These are phyloP conservation scores for Tineola bisselliella DNA, from an alignment of 2,888 invertebrate species.

Conservation along the genomic window DNA sequence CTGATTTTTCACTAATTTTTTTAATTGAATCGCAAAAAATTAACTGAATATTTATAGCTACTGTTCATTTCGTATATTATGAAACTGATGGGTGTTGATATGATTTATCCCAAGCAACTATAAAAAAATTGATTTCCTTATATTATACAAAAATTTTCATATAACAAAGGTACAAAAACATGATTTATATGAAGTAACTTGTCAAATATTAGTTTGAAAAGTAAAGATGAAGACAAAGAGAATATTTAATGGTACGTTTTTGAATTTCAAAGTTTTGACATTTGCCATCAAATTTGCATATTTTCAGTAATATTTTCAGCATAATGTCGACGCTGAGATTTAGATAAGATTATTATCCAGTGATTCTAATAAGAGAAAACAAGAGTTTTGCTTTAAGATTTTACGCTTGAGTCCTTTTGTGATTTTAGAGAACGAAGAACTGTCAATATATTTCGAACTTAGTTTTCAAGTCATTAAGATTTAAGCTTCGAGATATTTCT, in stretches of 20 bases:
- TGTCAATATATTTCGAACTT: background rate
- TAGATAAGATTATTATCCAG: slow-evolving; percentile 1
- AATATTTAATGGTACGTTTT: slow-evolving; percentile 11
- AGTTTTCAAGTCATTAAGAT: background rate
- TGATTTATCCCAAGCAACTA: no score
- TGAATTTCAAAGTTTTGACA: slow-evolving; percentile 11
- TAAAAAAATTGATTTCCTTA: no score
- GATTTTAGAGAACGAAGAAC: background rate
- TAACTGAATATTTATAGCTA: no score
- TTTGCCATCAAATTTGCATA: slow-evolving; percentile 7
- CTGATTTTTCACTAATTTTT: background rate
- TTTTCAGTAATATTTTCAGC: background rate
- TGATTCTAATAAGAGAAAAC: slow-evolving; percentile 6
- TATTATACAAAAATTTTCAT: no score
- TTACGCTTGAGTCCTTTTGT: background rate
- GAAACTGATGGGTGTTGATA: no score
- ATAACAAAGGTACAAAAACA: background rate
- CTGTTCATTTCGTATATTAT: no score
- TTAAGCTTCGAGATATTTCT: background rate
- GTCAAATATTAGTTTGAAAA: background rate
- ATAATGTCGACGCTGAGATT: background rate
- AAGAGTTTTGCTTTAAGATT: background rate
- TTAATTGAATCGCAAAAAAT: background rate
- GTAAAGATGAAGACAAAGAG: background rate
- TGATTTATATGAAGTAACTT: background rate